phyloP scores from a whole-genome alignment of 2,888 invertebrate genomes.

The Diogma glabrata region DNA sequence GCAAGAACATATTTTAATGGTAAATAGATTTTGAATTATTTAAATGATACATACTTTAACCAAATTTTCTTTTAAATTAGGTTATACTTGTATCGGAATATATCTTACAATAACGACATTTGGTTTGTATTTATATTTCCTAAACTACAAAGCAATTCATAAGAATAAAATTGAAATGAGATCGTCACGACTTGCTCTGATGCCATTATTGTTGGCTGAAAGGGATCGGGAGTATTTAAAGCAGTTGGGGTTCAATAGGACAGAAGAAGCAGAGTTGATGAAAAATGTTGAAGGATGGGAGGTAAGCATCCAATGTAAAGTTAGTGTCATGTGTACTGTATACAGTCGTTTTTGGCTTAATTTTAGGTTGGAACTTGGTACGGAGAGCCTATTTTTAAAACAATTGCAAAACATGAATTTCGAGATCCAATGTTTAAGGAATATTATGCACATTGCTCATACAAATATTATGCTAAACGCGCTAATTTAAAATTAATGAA shows the following conservation, averaged over 20 bases:
- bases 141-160: slow-evolving; percentile 41
- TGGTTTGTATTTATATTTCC: slow-evolving; percentile 44
- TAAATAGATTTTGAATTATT: slow-evolving; percentile 28
- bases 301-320: too few species aligned
- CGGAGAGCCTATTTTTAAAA: slow-evolving; percentile 71
- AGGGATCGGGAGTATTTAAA: slow-evolving; percentile 73
- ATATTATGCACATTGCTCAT: slow-evolving; percentile 55
- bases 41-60: neutral
- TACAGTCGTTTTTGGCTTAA: neutral
- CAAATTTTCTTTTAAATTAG: slow-evolving; percentile 34
- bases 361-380: slow-evolving; percentile 82
- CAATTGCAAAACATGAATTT: slow-evolving; percentile 48
- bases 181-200: slow-evolving; percentile 63
- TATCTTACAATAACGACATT: slow-evolving; percentile 46
- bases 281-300: slow-evolving; percentile 83
- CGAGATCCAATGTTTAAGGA: slow-evolving; percentile 54
- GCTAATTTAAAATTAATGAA: slow-evolving; percentile 41
- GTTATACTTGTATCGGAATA: slow-evolving; percentile 48
- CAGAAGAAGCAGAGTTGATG: slow-evolving; percentile 80
- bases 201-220: slow-evolving; percentile 71
- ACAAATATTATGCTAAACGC: slow-evolving; percentile 41
- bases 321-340: neutral
- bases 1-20: slow-evolving; percentile 61
- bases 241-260: slow-evolving; percentile 65
- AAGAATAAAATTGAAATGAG: slow-evolving; percentile 59